Percentiles rank a stretch among this genome's conserved stretches.
Conservation (phyloP, 2,113 vertebrate species). For the Suncus etruscus region DNA sequence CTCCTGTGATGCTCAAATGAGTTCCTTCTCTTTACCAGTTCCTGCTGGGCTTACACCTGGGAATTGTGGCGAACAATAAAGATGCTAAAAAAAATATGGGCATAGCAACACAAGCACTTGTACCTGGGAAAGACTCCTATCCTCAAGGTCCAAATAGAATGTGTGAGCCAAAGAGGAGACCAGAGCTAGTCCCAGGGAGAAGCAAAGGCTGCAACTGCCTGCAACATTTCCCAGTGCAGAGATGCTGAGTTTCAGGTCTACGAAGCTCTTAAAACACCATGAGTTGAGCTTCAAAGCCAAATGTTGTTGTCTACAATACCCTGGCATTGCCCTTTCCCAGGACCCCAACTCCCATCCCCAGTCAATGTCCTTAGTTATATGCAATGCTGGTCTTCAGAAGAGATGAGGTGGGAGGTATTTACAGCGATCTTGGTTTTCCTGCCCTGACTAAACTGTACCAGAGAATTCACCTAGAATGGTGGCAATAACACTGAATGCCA, state of each 20-base stretch:
- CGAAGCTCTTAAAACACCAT: not conserved
- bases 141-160: slow-evolving; percentile 75
- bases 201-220: not conserved
- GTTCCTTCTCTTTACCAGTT: slow-evolving; percentile 53
- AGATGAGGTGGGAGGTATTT: not conserved
- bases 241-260: not conserved
- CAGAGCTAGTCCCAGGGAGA: slow-evolving; percentile 8
- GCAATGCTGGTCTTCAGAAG: not conserved
- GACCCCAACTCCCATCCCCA: not conserved
- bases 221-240: fast-evolving
- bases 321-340: not conserved
- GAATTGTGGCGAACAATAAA: slow-evolving; percentile 55
- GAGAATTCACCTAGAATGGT: not conserved
- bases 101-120: slow-evolving; percentile 67
- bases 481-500: fast-evolving
- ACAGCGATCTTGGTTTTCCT: not conserved
- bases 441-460: not conserved
- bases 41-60: slow-evolving; percentile 56
- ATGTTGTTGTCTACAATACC: not conserved
- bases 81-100: slow-evolving; percentile 60
- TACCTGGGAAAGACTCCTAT: slow-evolving; percentile 76
- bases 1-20: slow-evolving; percentile 8
- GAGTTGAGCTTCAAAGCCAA: not conserved
- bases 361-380: not conserved
- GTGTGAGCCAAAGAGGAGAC: slow-evolving; percentile 42